phyloP scores from a whole-genome alignment of 2,888 invertebrate species.

The Microplitis manilae region DNA sequence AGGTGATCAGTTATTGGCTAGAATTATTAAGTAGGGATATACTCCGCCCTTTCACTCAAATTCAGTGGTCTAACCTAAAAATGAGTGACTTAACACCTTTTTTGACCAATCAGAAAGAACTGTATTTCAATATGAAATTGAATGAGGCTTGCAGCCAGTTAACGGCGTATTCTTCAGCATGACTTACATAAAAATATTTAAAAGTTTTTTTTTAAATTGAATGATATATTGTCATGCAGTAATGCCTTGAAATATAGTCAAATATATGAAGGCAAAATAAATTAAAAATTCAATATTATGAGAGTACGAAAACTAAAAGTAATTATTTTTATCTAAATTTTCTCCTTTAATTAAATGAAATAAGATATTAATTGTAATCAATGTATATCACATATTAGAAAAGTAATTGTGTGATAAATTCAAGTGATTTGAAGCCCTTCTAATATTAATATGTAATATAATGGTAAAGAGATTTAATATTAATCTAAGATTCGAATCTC shows the following conservation, averaged over 20 bases:
- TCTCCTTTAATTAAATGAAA: slow-evolving; percentile 51
- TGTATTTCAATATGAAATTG: no score
- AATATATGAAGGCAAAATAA: slow-evolving; percentile 21
- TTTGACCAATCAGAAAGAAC: no score
- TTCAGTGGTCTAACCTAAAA: no score
- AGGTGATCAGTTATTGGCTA: no score
- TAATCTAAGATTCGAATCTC: slow-evolving; percentile 32
- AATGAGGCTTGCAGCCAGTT: no score
- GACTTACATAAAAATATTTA: neutral
- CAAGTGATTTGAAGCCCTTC: slow-evolving; percentile 69
- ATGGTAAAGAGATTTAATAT: slow-evolving; percentile 41
- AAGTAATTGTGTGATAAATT: slow-evolving; percentile 69
- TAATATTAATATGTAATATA: slow-evolving; percentile 27
- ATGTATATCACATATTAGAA: slow-evolving; percentile 59
- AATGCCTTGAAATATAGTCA: slow-evolving; percentile 41
- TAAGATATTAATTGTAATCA: slow-evolving; percentile 57
- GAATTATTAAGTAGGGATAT: no score
- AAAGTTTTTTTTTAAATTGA: slow-evolving; percentile 19
- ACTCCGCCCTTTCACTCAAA: no score
- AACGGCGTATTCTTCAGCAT: no score
- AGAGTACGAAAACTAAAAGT: slow-evolving; percentile 25
- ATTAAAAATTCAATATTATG: neutral
- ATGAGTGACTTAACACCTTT: no score
- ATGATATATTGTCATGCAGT: slow-evolving; percentile 32
- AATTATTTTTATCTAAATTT: neutral